phyloP scores from a whole-genome alignment of 2,888 invertebrate species.

The Drosophila hamatofila region DNA sequence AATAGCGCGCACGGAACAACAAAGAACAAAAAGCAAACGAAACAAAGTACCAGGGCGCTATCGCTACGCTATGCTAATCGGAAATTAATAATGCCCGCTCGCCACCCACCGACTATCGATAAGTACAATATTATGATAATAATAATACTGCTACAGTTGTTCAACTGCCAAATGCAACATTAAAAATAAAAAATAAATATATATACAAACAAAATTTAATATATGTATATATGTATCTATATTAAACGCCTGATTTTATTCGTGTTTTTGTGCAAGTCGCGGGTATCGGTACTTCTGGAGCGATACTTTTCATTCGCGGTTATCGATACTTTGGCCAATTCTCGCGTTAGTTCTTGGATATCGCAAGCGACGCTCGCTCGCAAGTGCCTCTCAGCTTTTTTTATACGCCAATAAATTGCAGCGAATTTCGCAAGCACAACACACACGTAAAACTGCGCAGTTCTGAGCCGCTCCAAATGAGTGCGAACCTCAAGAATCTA shows the following conservation, averaged over 20 bases:
- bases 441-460: conserved; percentile 32
- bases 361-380: conserved; percentile 42
- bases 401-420: conserved; percentile 38
- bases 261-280: background rate
- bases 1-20: conserved; percentile 60
- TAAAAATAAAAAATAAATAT: background rate
- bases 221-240: too few species aligned
- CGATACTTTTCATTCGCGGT: background rate
- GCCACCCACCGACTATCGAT: conserved; percentile 25
- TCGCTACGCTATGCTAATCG: conserved; percentile 22
- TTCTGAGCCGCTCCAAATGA: conserved; percentile 60
- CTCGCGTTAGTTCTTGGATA: conserved; percentile 14
- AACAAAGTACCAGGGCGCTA: conserved; percentile 53
- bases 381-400: conserved; percentile 21
- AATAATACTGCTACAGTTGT: background rate
- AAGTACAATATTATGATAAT: too few species aligned
- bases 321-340: conserved; percentile 30
- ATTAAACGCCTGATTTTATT: background rate
- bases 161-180: background rate
- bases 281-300: background rate
- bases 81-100: conserved; percentile 14
- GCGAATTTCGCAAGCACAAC: conserved; percentile 34
- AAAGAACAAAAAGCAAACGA: conserved; percentile 61
- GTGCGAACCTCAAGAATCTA: conserved; percentile 64
- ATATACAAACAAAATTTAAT: background rate